A percentile compares a stretch with the other conserved stretches of the same genome.
Evolutionary conservation across 2,888 invertebrate genomes (phyloP).

Genomic region (Plebejus anna): DNA sequence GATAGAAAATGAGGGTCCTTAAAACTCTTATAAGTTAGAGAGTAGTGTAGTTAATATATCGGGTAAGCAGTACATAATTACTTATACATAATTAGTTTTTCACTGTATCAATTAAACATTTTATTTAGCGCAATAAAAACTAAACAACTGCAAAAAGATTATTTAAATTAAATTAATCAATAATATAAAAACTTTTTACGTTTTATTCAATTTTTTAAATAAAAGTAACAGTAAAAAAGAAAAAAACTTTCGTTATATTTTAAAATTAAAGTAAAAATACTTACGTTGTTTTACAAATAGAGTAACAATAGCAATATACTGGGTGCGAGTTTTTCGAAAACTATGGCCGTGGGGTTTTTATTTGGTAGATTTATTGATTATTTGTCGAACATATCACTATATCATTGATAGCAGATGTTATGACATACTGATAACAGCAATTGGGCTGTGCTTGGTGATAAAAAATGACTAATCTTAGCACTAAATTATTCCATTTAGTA

Average conservation of each 20-base stretch:
- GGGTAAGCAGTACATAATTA: neutral
- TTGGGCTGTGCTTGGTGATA: neutral
- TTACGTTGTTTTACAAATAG: neutral
- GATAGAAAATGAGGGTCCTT: neutral
- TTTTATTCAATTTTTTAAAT: no score
- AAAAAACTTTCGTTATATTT: neutral
- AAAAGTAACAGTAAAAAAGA: no score
- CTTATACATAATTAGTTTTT: neutral
- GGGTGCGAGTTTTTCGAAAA: neutral
- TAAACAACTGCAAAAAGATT: no score
- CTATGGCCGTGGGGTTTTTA: neutral
- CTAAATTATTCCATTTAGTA: neutral
- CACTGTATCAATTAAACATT: no score
- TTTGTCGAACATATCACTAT: neutral
- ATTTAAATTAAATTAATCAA: no score
- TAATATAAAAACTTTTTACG: no score
- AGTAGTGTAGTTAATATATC: neutral
- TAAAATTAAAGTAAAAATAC: neutral
- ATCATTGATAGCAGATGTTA: neutral
- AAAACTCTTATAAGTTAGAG: neutral
- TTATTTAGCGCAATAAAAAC: no score
- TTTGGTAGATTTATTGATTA: constrained; percentile 13
- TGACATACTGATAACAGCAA: neutral
- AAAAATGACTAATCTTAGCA: neutral
- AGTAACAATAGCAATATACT: neutral